These are phyloP conservation scores for Druceiella hillmani DNA, from an alignment of 2,888 invertebrate genomes.

Conservation along the genomic window DNA sequence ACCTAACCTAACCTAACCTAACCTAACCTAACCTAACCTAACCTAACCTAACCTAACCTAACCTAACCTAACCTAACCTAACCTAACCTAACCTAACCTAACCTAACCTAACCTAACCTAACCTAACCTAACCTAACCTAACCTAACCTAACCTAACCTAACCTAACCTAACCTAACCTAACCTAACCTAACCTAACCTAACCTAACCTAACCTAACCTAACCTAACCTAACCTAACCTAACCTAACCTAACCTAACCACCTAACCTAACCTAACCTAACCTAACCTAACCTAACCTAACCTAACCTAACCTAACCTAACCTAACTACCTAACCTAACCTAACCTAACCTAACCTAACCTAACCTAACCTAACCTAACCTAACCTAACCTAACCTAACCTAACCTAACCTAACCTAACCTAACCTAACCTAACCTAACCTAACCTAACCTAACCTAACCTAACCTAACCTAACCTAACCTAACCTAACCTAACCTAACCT, in stretches of 20 bases:
- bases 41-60: slow-evolving; percentile 1
- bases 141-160: no score
- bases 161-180: no score
- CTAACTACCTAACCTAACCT: slow-evolving; percentile 16
- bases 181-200: no score
- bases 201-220: no score
- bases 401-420: slow-evolving; percentile 20
- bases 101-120: no score
- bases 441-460: slow-evolving; percentile 19
- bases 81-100: no score
- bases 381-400: slow-evolving; percentile 18
- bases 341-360: slow-evolving; percentile 19
- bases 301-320: slow-evolving; percentile 14
- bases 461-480: slow-evolving; percentile 20
- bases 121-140: no score
- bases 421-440: slow-evolving; percentile 17
- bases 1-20: slow-evolving; percentile 1
- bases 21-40: slow-evolving; percentile 1
- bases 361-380: slow-evolving; percentile 18
- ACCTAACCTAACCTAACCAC: slow-evolving; percentile 17
- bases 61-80: no score
- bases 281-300: slow-evolving; percentile 18
- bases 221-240: slow-evolving; percentile 18
- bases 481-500: slow-evolving; percentile 18
- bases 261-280: slow-evolving; percentile 17